These are phyloP conservation scores for Bungarus multicinctus DNA, from an alignment of 2,113 vertebrate species.

Conservation along the genomic window DNA sequence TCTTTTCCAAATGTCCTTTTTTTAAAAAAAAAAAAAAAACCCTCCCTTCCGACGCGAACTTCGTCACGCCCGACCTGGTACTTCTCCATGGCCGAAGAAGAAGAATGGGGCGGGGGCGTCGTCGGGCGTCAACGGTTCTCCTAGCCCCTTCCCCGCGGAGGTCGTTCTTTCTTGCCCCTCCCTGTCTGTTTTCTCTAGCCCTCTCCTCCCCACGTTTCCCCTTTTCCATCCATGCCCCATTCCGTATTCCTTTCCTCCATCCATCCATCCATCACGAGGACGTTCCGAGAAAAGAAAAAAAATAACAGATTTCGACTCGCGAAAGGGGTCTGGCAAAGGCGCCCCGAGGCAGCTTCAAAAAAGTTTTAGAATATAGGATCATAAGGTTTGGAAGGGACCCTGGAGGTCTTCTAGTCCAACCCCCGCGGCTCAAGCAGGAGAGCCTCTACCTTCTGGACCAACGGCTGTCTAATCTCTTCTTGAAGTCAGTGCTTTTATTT, in stretches of 20 bases:
- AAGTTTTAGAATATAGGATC: too few relatives aligned
- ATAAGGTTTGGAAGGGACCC: too few relatives aligned
- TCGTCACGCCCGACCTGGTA: constrained; percentile 30
- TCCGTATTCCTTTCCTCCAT: not conserved
- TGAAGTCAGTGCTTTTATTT: not conserved
- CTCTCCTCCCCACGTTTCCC: not conserved
- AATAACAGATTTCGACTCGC: not conserved
- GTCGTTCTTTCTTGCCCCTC: not conserved
- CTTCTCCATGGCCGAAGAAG: constrained; percentile 10
- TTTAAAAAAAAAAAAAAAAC: too few relatives aligned
- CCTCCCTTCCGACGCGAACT: not conserved
- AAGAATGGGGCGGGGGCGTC: not conserved
- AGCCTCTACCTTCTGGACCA: too few relatives aligned
- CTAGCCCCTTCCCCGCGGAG: not conserved
- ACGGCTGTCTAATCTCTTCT: too few relatives aligned
- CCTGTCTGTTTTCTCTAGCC: not conserved
- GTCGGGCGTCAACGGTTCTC: not conserved
- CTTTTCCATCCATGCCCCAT: not conserved
- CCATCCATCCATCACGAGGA: not conserved
- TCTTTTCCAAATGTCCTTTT: not conserved
- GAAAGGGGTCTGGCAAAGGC: not conserved
- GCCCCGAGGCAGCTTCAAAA: not conserved
- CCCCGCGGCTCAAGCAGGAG: too few relatives aligned
- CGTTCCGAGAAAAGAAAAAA: not conserved
- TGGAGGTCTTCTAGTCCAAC: too few relatives aligned